A percentile compares a stretch with the other conserved stretches of the same genome.
Evolutionary conservation across 2,113 vertebrate genomes (phyloP).

Genomic region (Mionectes macconnelli): DNA sequence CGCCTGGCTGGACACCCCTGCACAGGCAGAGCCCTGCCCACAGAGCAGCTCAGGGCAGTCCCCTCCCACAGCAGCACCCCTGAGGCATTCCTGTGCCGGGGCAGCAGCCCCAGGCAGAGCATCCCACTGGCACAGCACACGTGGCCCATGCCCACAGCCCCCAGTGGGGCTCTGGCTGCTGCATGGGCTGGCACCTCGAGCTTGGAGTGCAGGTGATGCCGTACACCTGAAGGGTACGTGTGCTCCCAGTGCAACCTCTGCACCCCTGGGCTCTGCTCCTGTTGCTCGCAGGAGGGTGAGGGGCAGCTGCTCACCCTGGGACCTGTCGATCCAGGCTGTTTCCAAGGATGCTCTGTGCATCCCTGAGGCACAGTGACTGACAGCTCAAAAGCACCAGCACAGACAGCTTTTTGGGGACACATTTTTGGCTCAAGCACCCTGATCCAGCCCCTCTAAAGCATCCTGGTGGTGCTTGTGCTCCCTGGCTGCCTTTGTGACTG

Average conservation of each 20-base stretch:
- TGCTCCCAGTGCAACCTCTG: background rate
- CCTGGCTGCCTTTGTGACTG: background rate
- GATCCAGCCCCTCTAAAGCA: background rate
- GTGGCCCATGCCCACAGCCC: fast-evolving
- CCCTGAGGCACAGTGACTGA: background rate
- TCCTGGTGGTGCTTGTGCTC: background rate
- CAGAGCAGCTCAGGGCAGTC: background rate
- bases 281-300: background rate
- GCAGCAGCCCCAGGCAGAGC: background rate
- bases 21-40: background rate
- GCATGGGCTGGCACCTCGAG: fast-evolving
- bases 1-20: background rate
- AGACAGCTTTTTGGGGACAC: background rate
- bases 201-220: fast-evolving
- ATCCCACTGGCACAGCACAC: fast-evolving
- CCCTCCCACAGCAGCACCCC: background rate
- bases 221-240: fast-evolving
- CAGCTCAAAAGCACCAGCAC: background rate
- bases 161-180: background rate
- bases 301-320: background rate
- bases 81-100: fast-evolving
- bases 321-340: background rate
- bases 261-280: background rate
- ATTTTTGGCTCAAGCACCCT: background rate
- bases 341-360: background rate